Conservation (phyloP, 2,888 invertebrate genomes). For the Aquatica leii region DNA sequence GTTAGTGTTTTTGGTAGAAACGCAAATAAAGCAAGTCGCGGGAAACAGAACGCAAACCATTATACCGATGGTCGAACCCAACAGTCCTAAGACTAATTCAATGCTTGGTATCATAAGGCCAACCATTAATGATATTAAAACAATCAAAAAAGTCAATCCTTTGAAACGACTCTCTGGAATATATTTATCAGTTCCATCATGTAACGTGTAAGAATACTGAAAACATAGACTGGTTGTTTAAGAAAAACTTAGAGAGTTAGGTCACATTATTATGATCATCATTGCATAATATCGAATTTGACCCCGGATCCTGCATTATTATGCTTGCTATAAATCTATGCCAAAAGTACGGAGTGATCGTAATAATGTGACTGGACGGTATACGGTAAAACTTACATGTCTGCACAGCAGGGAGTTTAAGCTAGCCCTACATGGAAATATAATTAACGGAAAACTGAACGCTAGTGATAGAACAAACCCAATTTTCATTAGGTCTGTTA, state of each 20-base stretch:
- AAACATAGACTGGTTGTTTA: too few species aligned
- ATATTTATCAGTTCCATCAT: constrained; percentile 71
- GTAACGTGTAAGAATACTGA: constrained; percentile 68
- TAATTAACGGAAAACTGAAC: constrained; percentile 95
- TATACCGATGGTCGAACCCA: constrained; percentile 95
- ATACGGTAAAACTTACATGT: constrained; percentile 70
- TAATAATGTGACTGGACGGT: too few species aligned
- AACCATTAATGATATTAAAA: constrained; percentile 76
- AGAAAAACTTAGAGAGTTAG: too few species aligned
- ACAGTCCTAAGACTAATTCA: constrained; percentile 91
- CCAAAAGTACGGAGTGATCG: too few species aligned
- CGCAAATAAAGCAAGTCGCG: constrained; percentile 85
- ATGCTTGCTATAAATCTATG: too few species aligned
- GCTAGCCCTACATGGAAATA: constrained; percentile 95
- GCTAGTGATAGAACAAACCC: constrained; percentile 95
- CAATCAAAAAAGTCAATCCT: constrained; percentile 81
- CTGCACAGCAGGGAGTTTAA: constrained; percentile 89
- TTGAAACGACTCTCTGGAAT: constrained; percentile 88
- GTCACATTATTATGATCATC: too few species aligned
- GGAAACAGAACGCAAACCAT: constrained; percentile 94
- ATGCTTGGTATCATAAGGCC: constrained; percentile 93
- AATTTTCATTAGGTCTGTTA: constrained; percentile 90
- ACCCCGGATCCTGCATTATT: too few species aligned
- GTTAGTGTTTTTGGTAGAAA: constrained; percentile 84
- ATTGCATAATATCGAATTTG: too few species aligned